Evolutionary conservation across 2,888 invertebrate species (phyloP).

Genomic region (Ceratothoa steindachneri): DNA sequence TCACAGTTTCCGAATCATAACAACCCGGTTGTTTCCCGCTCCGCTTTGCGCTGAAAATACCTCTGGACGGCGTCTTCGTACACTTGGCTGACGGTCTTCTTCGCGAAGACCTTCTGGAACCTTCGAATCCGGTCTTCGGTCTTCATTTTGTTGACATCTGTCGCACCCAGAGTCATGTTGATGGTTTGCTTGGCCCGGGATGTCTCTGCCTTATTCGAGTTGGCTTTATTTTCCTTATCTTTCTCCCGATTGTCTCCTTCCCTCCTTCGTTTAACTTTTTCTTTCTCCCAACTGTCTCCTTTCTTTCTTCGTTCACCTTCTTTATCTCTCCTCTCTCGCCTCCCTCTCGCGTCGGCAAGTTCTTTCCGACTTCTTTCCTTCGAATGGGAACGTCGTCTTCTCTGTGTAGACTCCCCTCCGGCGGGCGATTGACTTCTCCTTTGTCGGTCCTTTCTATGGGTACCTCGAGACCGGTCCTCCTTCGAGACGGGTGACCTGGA

Average conservation of each 20-base stretch:
- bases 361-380: neutral
- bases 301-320: neutral
- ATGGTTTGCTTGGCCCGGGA: neutral
- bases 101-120: slow-evolving; percentile 36
- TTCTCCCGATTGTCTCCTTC: neutral
- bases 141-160: neutral
- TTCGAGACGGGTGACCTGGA: no score
- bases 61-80: slow-evolving; percentile 37
- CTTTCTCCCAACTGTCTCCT: neutral
- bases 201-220: neutral
- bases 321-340: neutral
- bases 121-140: slow-evolving; percentile 32
- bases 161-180: neutral
- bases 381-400: no score
- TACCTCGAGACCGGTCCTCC: no score
- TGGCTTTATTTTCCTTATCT: neutral
- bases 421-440: no score
- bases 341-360: neutral
- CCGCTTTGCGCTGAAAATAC: slow-evolving; percentile 37
- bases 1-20: neutral
- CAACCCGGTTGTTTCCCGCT: neutral
- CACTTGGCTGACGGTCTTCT: slow-evolving; percentile 41
- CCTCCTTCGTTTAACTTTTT: no score
- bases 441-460: no score
- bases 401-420: no score